These are phyloP conservation scores for Rhagoletis zephyria DNA, from an alignment of 1,140 invertebrate species.

Conservation along the genomic window DNA sequence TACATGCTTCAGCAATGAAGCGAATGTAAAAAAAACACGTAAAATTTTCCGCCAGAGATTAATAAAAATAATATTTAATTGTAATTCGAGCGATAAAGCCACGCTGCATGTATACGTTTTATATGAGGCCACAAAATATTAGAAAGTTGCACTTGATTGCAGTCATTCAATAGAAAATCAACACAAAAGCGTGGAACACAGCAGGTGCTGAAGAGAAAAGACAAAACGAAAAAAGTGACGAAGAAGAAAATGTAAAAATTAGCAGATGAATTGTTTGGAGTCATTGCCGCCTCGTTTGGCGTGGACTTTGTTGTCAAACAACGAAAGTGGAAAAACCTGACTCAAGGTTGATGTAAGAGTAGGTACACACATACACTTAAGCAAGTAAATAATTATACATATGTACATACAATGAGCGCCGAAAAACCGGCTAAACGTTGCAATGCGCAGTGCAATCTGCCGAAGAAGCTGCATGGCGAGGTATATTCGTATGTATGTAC, in stretches of 20 bases:
- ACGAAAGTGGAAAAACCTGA: conserved; percentile 73
- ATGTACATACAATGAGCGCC: neutral
- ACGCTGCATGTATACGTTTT: neutral
- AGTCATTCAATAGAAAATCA: neutral
- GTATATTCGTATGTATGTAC: neutral
- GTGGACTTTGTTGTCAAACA: conserved; percentile 36
- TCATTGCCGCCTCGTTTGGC: neutral
- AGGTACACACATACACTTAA: neutral
- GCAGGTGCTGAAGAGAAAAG: conserved; percentile 4
- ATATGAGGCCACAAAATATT: neutral
- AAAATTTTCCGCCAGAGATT: neutral
- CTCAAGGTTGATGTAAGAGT: conserved; percentile 70
- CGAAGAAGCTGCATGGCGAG: neutral
- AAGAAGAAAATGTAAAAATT: conserved; percentile 1
- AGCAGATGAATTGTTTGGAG: conserved; percentile 36
- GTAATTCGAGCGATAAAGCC: neutral
- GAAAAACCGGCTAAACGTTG: neutral
- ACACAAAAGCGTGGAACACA: neutral
- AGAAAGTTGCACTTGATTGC: conserved; percentile 47
- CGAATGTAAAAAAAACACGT: neutral
- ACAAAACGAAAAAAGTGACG: neutral
- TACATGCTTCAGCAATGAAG: neutral
- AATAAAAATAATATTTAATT: neutral
- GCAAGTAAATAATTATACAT: neutral
- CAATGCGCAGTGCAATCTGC: neutral